phyloP scores from a whole-genome alignment of 2,113 vertebrate species.

The Podilymbus podiceps region DNA sequence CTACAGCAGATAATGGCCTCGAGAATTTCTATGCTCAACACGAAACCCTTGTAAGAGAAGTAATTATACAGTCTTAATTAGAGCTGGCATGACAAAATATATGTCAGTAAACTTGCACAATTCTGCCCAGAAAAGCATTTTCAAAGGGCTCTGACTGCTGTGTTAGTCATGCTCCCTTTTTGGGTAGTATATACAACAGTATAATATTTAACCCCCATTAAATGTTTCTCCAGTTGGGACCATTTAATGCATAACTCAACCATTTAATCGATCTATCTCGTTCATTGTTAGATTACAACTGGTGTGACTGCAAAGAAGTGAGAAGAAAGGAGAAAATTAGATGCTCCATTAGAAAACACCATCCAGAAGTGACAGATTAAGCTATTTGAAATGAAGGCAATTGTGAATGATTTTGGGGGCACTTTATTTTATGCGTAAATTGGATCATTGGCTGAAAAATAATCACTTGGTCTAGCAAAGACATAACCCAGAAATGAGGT shows the following conservation, averaged over 20 bases:
- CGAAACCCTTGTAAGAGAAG: slow-evolving; percentile 18
- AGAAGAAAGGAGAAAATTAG: not conserved
- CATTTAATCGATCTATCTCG: not conserved
- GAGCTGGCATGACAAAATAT: not conserved
- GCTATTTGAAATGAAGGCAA: not conserved
- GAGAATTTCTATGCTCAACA: not conserved
- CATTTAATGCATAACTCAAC: not conserved
- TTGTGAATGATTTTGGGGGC: not conserved
- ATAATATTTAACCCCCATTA: slow-evolving; percentile 9
- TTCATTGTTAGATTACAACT: not conserved
- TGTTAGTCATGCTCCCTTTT: slow-evolving; percentile 11
- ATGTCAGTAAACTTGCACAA: not conserved
- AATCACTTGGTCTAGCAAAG: slow-evolving; percentile 21
- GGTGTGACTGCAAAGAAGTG: not conserved
- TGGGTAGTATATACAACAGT: not conserved
- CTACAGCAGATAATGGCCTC: not conserved
- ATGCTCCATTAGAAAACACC: slow-evolving; percentile 10
- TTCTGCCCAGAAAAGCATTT: slow-evolving; percentile 18
- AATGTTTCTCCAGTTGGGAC: not conserved
- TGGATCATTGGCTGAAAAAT: slow-evolving; percentile 35
- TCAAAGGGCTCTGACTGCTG: not conserved
- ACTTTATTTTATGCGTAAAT: not conserved
- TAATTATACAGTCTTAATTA: slow-evolving; percentile 59
- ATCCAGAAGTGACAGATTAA: slow-evolving; percentile 12
- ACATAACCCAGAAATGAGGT: slow-evolving; percentile 1